Evolutionary conservation across 2,113 vertebrate species (phyloP), one percentile per base, ranked within the genome.

Genomic region (Pedionomus torquatus): DNA sequence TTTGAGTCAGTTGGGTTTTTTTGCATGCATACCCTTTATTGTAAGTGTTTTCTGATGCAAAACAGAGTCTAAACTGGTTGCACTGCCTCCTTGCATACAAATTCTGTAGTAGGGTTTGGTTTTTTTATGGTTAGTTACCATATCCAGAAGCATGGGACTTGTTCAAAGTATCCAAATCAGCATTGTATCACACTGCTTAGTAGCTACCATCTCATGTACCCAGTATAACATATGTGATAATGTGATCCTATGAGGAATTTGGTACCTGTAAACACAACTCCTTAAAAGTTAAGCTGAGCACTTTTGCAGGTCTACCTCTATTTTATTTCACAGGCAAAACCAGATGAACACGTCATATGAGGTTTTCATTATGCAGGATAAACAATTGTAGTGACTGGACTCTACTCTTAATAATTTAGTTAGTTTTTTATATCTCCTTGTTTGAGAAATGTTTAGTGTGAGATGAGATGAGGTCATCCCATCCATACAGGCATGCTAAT

Each of bases 31-130:
- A 44, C 46, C 60, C 72, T 68, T 89, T 89, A 81, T 90, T 89
- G 31, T 72, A 89, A 95, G 63, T 71, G 95, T 93, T 94, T 96
- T 94, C 83, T 93, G 72, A 96, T 90, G 88, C 92, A 95, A 96
- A 95, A 87, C 48, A 92, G 92, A 66, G 71, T 8, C 72, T 52
- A 93, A 93, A 57, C 72, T 84, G 55, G 55, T 92, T 92, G 83
- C 52, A 57, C 9, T 74, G 72, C 52, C 64, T 90, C 25, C 83
- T 93, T 89, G 80, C 68, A 93, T 94, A 92, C 90, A 83, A 93
- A 96, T 92, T 75, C 43, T 64, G 68, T 39, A 52, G 51, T 8
- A 52, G 35, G 17, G 16, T 3, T 88, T 58, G 17, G 16, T 3
- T 88, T 58, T 46, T 21, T 64, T 70, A 83, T 15, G 15, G 46